Percentiles rank a stretch among this genome's conserved stretches.
These are phyloP conservation scores for Achlya flavicornis DNA, from an alignment of 2,888 invertebrate species.

Conservation along the genomic window DNA sequence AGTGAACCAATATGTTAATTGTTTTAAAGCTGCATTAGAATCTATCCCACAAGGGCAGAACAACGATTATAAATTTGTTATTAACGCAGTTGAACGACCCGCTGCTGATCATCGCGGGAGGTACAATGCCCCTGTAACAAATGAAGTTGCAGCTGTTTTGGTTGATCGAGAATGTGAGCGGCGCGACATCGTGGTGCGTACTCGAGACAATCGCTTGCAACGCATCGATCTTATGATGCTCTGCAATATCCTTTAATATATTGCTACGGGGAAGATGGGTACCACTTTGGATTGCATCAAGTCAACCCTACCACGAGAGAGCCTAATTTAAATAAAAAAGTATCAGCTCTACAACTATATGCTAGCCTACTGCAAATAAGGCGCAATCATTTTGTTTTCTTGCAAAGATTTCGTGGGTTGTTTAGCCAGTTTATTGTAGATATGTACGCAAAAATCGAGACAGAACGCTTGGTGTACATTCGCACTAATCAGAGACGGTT, in stretches of 20 bases:
- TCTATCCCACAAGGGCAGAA: slow-evolving; percentile 13
- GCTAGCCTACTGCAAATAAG: not conserved
- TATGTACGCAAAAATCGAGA: slow-evolving; percentile 29
- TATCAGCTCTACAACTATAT: not conserved
- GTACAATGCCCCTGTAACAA: slow-evolving; percentile 26
- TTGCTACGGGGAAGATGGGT: slow-evolving; percentile 31
- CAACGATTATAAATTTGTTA: slow-evolving; percentile 11
- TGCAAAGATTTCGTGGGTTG: not conserved
- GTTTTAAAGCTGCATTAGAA: slow-evolving; percentile 29
- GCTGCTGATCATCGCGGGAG: slow-evolving; percentile 21
- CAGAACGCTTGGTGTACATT: slow-evolving; percentile 25
- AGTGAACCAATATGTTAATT: slow-evolving; percentile 19
- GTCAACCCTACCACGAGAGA: no score
- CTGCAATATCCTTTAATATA: slow-evolving; percentile 34
- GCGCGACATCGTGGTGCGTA: slow-evolving; percentile 26
- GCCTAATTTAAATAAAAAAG: not conserved
- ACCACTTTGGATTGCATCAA: slow-evolving; percentile 25
- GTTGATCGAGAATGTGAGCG: slow-evolving; percentile 24
- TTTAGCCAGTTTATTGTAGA: slow-evolving; percentile 17
- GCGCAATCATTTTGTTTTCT: not conserved
- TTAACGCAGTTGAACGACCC: slow-evolving; percentile 16
- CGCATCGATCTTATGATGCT: slow-evolving; percentile 27
- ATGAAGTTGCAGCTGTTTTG: slow-evolving; percentile 32
- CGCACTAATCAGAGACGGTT: slow-evolving; percentile 22
- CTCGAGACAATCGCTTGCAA: slow-evolving; percentile 20